Base-by-base conservation (phyloP, 2,888 invertebrate genomes). In the Drosophila peninsularis region DNA sequence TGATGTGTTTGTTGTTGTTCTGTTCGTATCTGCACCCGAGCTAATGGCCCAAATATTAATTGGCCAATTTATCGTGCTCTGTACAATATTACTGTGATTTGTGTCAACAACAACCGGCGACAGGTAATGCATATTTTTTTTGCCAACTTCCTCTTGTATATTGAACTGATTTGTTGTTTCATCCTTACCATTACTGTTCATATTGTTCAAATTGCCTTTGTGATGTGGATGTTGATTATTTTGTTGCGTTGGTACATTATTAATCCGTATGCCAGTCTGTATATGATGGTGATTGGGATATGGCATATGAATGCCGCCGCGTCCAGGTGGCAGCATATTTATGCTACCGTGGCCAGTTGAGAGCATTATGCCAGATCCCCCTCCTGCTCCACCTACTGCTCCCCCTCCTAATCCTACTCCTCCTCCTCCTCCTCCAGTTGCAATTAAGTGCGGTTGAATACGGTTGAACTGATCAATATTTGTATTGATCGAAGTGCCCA, bases 381-480 rank as follows among this genome's bases (percentile, higher is more conserved):
- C 56, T 7, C 76, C 82, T 49, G 47, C 27, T 19, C 37, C 52
- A 21, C 68, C 66, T 10, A 45, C 30, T 30, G 79, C 79, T 30
- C 39, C 55, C 0, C 66, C 32, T 21, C 81, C 82, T 21, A 34
- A 49, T n/a, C 68, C 57, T 5, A 53, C 69, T 14, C 79, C 81
- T 32, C 42, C 57, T 45, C 80, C 69, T 14, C 79, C 81, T 32
- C 42, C 57, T 45, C 80, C 80, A 36, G 41, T 60, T n/a, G 45
- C 90, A 21, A 91, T 75, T 36, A 87, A 80, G 62, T 91, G 90
- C 55, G 91, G 88, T 76, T 91, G 91, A 41, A 91, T 91, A 44
- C 92, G 91, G 80, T 92, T 92, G 47, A 90, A 92, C 75, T 92
- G 92, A 81, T 92, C 92, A 62, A 92, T 91, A 71, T 92, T 92